A percentile compares a stretch with the other conserved stretches of the same genome.
Evolutionary conservation across 1,140 invertebrate species (phyloP).

Genomic region (Tyrophagus putrescentiae): DNA sequence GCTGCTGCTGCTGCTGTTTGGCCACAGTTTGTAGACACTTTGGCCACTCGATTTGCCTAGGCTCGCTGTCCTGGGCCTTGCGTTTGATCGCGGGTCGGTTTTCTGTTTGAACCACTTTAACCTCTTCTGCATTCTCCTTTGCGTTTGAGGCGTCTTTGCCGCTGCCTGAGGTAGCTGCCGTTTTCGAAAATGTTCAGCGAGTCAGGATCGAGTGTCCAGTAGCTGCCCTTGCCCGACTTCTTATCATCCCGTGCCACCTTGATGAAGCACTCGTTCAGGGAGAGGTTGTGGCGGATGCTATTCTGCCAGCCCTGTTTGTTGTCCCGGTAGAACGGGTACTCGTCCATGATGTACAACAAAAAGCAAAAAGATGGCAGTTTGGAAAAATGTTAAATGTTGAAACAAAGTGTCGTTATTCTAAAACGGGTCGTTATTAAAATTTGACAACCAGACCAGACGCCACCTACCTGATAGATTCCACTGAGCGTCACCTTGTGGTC

Average conservation of each 20-base stretch:
- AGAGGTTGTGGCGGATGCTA: slow-evolving; percentile 87
- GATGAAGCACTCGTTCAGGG: slow-evolving; percentile 96
- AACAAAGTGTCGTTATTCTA: no score
- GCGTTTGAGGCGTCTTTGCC: slow-evolving; percentile 87
- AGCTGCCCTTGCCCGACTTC: slow-evolving; percentile 88
- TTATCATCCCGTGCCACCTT: slow-evolving; percentile 84
- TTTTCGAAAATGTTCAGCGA: slow-evolving; percentile 98
- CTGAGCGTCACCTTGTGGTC: slow-evolving; percentile 90
- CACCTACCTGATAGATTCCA: slow-evolving; percentile 97
- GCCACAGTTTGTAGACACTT: no score
- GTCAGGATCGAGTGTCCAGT: slow-evolving; percentile 92
- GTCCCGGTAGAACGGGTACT: slow-evolving; percentile 93
- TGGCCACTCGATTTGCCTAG: no score
- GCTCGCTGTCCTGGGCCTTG: no score
- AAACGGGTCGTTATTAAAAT: no score
- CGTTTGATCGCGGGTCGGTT: no score
- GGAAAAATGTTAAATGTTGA: no score
- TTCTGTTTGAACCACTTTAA: no score
- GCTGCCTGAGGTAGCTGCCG: slow-evolving; percentile 75
- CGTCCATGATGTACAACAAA: slow-evolving; percentile 96
- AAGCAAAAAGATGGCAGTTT: no score
- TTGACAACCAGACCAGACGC: no score
- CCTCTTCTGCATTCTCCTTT: no score
- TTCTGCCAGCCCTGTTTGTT: slow-evolving; percentile 81
- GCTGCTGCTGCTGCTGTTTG: no score